Conservation (phyloP, 2,113 vertebrate genomes). For the Ciconia stormi region DNA sequence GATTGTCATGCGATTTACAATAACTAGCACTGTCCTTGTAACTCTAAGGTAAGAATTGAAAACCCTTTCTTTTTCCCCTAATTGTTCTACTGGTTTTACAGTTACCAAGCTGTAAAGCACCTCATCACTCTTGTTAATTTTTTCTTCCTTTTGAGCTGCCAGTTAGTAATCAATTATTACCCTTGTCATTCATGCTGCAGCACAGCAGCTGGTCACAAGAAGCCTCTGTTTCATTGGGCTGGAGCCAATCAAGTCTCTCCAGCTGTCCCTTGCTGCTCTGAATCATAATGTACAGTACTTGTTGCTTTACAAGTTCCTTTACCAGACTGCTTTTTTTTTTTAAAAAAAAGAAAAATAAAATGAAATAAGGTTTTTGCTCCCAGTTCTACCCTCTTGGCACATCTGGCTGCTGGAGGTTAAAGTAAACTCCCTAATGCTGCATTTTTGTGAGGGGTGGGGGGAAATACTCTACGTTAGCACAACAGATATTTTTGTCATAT, state of each 20-base stretch:
- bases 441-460: constrained; percentile 10
- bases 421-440: neutral
- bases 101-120: constrained; percentile 70
- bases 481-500: constrained; percentile 59
- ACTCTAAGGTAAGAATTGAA: constrained; percentile 58
- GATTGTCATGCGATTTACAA: constrained; percentile 40
- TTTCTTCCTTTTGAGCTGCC: constrained; percentile 79
- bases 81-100: constrained; percentile 66
- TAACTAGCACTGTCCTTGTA: constrained; percentile 56
- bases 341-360: neutral
- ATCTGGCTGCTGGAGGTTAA: constrained; percentile 56
- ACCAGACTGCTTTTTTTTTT: constrained; percentile 9
- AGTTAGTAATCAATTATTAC: constrained; percentile 87
- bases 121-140: constrained; percentile 68
- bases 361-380: constrained; percentile 65
- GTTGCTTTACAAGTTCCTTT: constrained; percentile 77
- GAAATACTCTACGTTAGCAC: neutral
- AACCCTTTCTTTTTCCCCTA: constrained; percentile 45
- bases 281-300: constrained; percentile 75
- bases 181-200: constrained; percentile 85
- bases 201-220: constrained; percentile 86
- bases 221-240: constrained; percentile 81
- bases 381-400: constrained; percentile 72
- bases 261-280: constrained; percentile 83
- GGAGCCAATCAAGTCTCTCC: constrained; percentile 83